These are phyloP conservation scores for Dicyrtoma fusca DNA, from an alignment of 2,888 invertebrate species.

Conservation along the genomic window DNA sequence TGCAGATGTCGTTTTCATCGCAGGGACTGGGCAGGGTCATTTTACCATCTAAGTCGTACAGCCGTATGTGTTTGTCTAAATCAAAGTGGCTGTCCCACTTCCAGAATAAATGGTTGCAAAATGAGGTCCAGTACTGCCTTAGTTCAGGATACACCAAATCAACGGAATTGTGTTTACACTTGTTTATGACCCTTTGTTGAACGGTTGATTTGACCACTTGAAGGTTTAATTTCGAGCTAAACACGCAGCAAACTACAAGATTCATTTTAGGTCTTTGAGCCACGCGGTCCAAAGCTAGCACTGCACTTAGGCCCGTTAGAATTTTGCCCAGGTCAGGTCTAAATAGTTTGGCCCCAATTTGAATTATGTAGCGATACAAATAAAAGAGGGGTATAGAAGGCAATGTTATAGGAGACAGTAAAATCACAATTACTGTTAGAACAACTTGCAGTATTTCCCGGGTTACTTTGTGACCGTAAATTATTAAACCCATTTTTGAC, in stretches of 20 bases:
- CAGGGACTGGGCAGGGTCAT: too few species aligned
- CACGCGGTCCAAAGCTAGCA: not conserved
- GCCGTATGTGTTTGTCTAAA: not conserved
- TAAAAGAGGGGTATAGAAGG: not conserved
- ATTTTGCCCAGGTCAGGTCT: constrained; percentile 1
- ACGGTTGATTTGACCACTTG: not conserved
- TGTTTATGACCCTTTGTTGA: not conserved
- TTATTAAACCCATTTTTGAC: too few species aligned
- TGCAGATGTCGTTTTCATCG: too few species aligned
- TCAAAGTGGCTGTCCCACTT: not conserved
- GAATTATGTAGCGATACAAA: not conserved
- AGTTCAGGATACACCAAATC: not conserved
- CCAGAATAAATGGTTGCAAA: not conserved
- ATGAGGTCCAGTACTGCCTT: not conserved
- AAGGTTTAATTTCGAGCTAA: not conserved
- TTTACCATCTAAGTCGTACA: not conserved
- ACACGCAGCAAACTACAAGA: not conserved
- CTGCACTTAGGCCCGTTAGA: not conserved
- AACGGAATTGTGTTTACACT: not conserved
- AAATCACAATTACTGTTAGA: not conserved
- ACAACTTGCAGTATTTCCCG: not conserved
- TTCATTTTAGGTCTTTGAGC: not conserved
- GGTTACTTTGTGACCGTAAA: too few species aligned
- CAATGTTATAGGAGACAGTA: not conserved
- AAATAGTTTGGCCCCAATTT: not conserved